Percentiles rank a stretch among this genome's conserved stretches.
Conservation (phyloP, 2,113 vertebrate genomes). For the Apus apus region DNA sequence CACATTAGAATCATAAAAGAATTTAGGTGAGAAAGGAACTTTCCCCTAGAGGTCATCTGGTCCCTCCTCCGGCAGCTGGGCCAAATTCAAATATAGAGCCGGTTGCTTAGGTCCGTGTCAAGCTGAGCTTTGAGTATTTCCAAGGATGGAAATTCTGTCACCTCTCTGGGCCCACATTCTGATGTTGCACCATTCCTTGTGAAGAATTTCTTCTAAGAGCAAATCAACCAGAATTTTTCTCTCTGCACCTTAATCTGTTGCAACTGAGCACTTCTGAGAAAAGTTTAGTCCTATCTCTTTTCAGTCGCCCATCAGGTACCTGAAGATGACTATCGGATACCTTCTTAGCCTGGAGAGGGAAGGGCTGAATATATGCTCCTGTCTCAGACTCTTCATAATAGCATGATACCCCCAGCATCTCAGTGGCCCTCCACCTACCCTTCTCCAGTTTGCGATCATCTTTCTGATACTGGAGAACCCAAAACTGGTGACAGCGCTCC, state of each 20-base stretch:
- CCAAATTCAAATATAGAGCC: not conserved
- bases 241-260: not conserved
- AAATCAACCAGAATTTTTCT: not conserved
- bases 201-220: not conserved
- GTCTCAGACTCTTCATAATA: not conserved
- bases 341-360: not conserved
- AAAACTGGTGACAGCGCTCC: not conserved
- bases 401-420: not conserved
- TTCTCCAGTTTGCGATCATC: not conserved
- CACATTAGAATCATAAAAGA: not conserved
- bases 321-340: not conserved
- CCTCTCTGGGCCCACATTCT: not conserved
- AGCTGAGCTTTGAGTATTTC: not conserved
- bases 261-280: not conserved
- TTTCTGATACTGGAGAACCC: not conserved
- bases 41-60: not conserved
- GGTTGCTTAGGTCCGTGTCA: not conserved
- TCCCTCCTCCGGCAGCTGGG: not conserved
- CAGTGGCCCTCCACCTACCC: not conserved
- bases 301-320: not conserved
- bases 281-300: not conserved
- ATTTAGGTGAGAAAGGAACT: constrained; percentile 42
- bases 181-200: not conserved
- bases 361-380: not conserved
- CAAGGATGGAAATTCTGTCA: not conserved